phyloP scores from a whole-genome alignment of 2,797 vertebrate genomes.

The Trichosurus vulpecula region DNA sequence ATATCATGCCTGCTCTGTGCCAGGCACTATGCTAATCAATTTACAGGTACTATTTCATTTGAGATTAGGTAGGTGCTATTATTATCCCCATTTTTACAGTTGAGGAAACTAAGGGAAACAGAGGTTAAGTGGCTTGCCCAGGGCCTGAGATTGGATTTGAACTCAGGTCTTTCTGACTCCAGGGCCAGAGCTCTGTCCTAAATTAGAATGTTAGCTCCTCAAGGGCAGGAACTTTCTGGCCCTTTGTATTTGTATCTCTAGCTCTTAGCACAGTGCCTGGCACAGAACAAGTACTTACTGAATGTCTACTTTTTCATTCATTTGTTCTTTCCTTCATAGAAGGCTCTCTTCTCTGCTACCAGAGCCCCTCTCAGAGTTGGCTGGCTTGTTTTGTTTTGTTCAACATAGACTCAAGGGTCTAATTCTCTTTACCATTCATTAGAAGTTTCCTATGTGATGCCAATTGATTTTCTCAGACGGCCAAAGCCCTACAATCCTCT shows the following conservation, averaged over 20 bases:
- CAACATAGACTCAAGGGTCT: neutral
- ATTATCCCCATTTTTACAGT: neutral
- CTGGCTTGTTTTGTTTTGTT: neutral
- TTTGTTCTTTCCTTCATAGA: neutral
- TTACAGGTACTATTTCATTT: neutral
- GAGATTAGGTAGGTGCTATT: neutral
- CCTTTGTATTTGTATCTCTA: neutral
- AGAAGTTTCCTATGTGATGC: neutral
- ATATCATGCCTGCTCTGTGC: neutral
- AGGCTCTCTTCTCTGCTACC: neutral
- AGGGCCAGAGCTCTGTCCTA: accelerated
- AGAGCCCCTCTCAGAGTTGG: neutral
- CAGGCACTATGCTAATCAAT: neutral
- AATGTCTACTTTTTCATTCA: neutral
- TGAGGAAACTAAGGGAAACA: neutral
- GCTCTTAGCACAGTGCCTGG: neutral
- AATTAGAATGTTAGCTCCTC: neutral
- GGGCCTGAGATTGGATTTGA: neutral
- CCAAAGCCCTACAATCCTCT: neutral
- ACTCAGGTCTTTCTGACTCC: neutral
- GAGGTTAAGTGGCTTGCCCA: neutral
- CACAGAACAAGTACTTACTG: neutral
- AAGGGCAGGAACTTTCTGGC: neutral
- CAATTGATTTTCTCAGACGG: neutral
- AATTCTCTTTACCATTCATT: neutral